Conservation (phyloP, 2,888 invertebrate species). For the Cyrtodaria siliqua region DNA sequence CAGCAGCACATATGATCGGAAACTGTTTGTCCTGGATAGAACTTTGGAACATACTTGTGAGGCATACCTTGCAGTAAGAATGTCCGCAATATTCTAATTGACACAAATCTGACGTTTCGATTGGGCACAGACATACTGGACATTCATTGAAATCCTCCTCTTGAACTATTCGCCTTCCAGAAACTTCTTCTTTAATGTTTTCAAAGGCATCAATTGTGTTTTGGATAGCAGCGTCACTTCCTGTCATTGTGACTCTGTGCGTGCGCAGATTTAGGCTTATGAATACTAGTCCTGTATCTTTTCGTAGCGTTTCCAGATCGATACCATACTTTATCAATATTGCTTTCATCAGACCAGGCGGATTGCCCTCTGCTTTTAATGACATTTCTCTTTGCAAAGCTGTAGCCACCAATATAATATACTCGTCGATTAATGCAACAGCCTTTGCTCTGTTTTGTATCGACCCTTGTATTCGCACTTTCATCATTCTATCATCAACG, state of each 20-base stretch:
- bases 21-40: conserved; percentile 66
- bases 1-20: conserved; percentile 76
- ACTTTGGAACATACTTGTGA: conserved; percentile 63
- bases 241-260: conserved; percentile 63
- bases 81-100: conserved; percentile 81
- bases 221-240: conserved; percentile 51
- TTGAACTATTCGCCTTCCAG: not conserved
- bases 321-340: conserved; percentile 66
- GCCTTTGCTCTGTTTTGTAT: conserved; percentile 36
- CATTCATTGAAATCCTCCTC: conserved; percentile 67
- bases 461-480: conserved; percentile 64
- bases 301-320: conserved; percentile 60
- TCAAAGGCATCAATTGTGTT: conserved; percentile 52
- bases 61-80: conserved; percentile 78
- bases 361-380: conserved; percentile 65
- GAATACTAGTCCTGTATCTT: conserved; percentile 39
- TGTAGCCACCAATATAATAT: conserved; percentile 31
- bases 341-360: conserved; percentile 73
- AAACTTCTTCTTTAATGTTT: conserved; percentile 17
- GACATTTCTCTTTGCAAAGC: conserved; percentile 34
- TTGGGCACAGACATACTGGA: conserved; percentile 76
- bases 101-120: conserved; percentile 68
- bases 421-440: conserved; percentile 39
- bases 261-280: conserved; percentile 62
- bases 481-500: conserved; percentile 62